Evolutionary conservation across 2,797 vertebrate genomes (phyloP), one percentile per base, ranked within the genome.

Genomic region (Arctocebus calabarensis): DNA sequence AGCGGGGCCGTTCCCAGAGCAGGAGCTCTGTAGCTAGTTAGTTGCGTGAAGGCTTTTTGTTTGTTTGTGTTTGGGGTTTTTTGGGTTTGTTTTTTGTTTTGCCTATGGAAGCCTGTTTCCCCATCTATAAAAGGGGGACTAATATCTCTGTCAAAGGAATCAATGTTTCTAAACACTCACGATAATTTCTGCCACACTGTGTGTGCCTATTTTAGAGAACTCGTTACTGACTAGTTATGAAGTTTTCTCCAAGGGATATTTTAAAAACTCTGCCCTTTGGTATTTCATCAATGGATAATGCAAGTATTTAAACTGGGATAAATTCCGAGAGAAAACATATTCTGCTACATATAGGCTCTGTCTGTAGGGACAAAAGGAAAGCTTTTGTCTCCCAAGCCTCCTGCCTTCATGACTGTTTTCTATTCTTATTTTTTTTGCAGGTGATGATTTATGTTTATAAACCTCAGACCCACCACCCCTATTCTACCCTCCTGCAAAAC

Each of bases 361-460:
- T 94, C 88, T 93, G 16, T 37, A 89, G 57, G 75, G 23, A 73
- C 17, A 75, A 92, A 88, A 85, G 34, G 45, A 88, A 92, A 74
- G 32, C 66, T 84, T 79, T 55, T 4, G 7, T 79, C 20, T 12
- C 23, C 32, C 37, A 90, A 90, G 23, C 7, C 75, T 88, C 59
- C 52, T 92, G 45, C 29, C 32, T 93, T 55, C 37, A 91, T 78
- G 57, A 40, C 71, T 90, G n/a, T 87, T 94, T 91, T 89, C 70
- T 90, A 6, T 91, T 95, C 62, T 70, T 87, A 16, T 52, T 43
- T 40, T 87, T 90, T 48, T 79, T 82, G 94, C 48, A 57, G 71
- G 77, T 81, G 25, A 61, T 90, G 86, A 91, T 83, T 89, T 90
- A 40, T 93, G 27, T 81, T 91, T 29, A 34, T 94, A 87, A 92